These are phyloP conservation scores for Tromatobia lineatoria DNA, from an alignment of 2,888 invertebrate species.

Conservation along the genomic window DNA sequence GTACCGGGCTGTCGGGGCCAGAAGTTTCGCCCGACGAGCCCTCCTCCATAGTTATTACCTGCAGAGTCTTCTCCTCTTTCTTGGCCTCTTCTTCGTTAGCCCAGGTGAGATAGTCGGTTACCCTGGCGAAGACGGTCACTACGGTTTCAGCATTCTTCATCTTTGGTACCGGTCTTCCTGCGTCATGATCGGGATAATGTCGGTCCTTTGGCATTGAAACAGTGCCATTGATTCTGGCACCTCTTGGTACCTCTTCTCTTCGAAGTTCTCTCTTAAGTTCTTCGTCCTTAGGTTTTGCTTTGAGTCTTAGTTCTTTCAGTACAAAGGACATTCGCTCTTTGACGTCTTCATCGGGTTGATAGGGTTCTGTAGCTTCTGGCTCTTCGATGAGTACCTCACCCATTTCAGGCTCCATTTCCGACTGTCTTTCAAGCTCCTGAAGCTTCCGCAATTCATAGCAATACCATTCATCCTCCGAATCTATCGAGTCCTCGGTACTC, in stretches of 20 bases:
- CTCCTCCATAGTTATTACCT: conserved; percentile 84
- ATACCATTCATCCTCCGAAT: conserved; percentile 97
- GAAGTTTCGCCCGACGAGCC: conserved; percentile 95
- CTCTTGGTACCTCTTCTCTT: conserved; percentile 81
- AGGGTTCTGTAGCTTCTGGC: conserved; percentile 87
- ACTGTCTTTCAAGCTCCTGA: conserved; percentile 94
- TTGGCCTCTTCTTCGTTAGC: conserved; percentile 83
- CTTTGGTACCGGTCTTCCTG: conserved; percentile 81
- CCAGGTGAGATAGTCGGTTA: conserved; percentile 86
- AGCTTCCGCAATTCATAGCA: conserved; percentile 95
- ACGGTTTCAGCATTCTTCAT: conserved; percentile 82
- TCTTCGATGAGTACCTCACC: conserved; percentile 88
- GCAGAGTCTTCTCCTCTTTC: conserved; percentile 78
- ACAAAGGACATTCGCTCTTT: conserved; percentile 94
- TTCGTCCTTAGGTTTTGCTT: conserved; percentile 86
- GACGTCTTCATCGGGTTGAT: conserved; percentile 89
- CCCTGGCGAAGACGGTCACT: conserved; percentile 85
- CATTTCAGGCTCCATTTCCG: conserved; percentile 88
- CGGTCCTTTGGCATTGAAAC: conserved; percentile 73
- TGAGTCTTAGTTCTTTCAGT: conserved; percentile 90
- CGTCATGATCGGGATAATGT: conserved; percentile 73
- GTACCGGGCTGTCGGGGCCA: conserved; percentile 93
- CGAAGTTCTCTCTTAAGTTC: conserved; percentile 73
- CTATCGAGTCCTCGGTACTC: conserved; percentile 97
- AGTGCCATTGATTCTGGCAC: conserved; percentile 77